These are phyloP conservation scores for Caenorhabditis sp. DNA, from an alignment of 2,888 invertebrate species.

Conservation along the genomic window DNA sequence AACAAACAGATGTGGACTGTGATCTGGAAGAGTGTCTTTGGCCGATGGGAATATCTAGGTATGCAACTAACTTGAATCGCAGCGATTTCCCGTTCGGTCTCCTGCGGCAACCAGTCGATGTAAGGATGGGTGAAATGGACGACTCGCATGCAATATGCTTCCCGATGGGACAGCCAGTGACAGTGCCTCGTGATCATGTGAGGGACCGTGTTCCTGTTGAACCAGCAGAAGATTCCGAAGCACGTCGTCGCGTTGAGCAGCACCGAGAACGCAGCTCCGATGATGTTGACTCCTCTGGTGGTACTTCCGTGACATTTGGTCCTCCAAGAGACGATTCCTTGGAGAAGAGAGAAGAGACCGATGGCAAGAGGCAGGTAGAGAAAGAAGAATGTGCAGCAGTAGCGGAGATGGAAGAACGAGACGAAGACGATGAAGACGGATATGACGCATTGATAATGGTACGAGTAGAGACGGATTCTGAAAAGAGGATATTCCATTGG, in stretches of 20 bases:
- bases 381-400: constrained; percentile 75
- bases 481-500: neutral
- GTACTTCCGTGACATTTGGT: constrained; percentile 67
- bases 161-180: constrained; percentile 64
- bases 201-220: constrained; percentile 62
- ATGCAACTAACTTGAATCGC: constrained; percentile 65
- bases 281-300: constrained; percentile 64
- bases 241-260: constrained; percentile 65
- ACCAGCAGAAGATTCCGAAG: constrained; percentile 71
- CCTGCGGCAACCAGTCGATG: constrained; percentile 72
- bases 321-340: constrained; percentile 67
- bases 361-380: constrained; percentile 66
- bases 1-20: constrained; percentile 64
- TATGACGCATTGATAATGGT: constrained; percentile 71
- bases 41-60: too few species aligned
- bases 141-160: constrained; percentile 67
- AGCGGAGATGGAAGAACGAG: constrained; percentile 65
- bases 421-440: constrained; percentile 65
- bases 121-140: constrained; percentile 74
- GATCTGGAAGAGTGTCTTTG: too few species aligned
- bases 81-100: constrained; percentile 70
- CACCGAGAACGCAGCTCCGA: constrained; percentile 65
- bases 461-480: constrained; percentile 73
- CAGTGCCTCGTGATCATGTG: constrained; percentile 72
- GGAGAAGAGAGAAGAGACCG: constrained; percentile 65